phyloP scores from a whole-genome alignment of 2,797 vertebrate species.

The Urophycis tenuis region DNA sequence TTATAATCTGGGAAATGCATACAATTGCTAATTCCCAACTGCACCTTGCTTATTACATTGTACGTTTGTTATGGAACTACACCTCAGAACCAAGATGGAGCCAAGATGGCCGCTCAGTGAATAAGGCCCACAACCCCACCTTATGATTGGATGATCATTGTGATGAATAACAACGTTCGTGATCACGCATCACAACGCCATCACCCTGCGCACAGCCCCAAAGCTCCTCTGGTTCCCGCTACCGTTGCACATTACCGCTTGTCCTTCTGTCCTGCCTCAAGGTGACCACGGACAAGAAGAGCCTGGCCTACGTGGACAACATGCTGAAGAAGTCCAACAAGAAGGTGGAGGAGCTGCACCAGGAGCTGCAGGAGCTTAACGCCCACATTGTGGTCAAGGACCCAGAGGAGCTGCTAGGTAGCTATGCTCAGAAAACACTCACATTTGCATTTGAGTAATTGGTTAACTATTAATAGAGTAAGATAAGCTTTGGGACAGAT shows the following conservation, averaged over 20 bases:
- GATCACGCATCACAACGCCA: neutral
- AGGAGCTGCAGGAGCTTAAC: conserved; percentile 95
- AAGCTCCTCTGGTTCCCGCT: neutral
- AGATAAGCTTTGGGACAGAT: neutral
- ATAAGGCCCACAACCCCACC: neutral
- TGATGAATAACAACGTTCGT: neutral
- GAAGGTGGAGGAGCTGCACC: conserved; percentile 96
- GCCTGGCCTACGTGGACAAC: conserved; percentile 96
- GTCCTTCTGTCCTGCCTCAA: conserved; percentile 20
- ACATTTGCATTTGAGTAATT: neutral
- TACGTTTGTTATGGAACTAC: too few relatives aligned
- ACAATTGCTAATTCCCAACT: neutral
- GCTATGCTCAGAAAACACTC: conserved; percentile 18
- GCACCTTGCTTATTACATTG: neutral
- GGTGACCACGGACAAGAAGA: conserved; percentile 99
- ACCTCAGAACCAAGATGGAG: neutral
- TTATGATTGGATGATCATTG: neutral
- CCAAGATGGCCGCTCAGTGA: neutral
- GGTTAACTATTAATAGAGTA: conserved; percentile 4
- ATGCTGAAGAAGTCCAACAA: conserved; percentile 99
- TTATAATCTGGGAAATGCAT: neutral
- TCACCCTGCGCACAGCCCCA: neutral
- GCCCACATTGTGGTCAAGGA: conserved; percentile 97
- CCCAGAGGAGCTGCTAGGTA: conserved; percentile 92
- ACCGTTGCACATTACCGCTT: neutral